Conservation (phyloP, 2,797 vertebrate genomes). For the Ispidina picta region DNA sequence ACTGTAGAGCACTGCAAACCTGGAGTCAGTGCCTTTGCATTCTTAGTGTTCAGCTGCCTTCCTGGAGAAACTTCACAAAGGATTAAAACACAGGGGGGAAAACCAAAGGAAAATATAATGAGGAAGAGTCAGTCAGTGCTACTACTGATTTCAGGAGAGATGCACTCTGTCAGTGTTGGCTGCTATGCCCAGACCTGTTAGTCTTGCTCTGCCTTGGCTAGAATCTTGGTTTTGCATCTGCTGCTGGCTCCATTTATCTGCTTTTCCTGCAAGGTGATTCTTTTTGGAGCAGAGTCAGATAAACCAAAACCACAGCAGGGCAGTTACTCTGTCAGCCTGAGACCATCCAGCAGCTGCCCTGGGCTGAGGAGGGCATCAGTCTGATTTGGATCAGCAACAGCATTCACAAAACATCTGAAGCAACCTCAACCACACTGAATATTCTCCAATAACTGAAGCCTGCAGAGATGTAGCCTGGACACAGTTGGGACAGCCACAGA, state of each 20-base stretch:
- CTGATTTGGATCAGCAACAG: background rate
- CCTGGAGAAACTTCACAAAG: background rate
- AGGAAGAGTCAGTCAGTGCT: background rate
- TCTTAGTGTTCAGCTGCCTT: background rate
- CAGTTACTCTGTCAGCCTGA: background rate
- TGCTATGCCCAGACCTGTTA: background rate
- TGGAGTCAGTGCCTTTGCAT: background rate
- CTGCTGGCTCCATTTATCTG: background rate
- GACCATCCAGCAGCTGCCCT: background rate
- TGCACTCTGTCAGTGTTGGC: accelerated
- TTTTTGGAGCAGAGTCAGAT: background rate
- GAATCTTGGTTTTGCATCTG: background rate
- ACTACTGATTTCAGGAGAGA: background rate
- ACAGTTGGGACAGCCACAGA: background rate
- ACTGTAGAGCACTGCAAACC: background rate
- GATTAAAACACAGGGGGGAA: background rate
- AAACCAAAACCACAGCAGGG: background rate
- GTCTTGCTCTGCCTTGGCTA: background rate
- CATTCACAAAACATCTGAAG: background rate
- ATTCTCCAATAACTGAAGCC: too few relatives aligned
- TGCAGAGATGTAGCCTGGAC: background rate
- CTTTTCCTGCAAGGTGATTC: background rate
- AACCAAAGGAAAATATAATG: background rate
- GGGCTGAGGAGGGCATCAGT: background rate
- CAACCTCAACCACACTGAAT: too few relatives aligned